Evolutionary conservation across 2,113 vertebrate species (phyloP).

Genomic region (Oryzias melastigma): DNA sequence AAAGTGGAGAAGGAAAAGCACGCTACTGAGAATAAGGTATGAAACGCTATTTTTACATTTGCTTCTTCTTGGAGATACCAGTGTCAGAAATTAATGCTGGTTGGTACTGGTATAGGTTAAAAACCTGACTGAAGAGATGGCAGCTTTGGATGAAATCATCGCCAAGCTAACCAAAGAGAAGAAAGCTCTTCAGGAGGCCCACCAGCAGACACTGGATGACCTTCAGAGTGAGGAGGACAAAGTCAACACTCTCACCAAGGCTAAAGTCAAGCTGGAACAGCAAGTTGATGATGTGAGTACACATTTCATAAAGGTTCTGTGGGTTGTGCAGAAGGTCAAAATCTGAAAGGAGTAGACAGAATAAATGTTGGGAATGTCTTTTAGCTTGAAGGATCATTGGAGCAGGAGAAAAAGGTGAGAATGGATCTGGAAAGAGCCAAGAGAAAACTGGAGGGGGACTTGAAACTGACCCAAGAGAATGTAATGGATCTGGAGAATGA

Average conservation of each 20-base stretch:
- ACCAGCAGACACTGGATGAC: conserved; percentile 57
- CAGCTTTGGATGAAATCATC: conserved; percentile 49
- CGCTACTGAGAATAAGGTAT: conserved; percentile 83
- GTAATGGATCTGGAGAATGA: conserved; percentile 86
- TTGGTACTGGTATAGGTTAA: conserved; percentile 39
- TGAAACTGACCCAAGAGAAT: conserved; percentile 71
- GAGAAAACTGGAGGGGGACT: conserved; percentile 55
- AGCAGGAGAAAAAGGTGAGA: conserved; percentile 86
- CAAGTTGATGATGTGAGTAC: conserved; percentile 59
- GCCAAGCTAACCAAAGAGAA: conserved; percentile 56
- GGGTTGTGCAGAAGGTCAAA: background rate
- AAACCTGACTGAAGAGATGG: conserved; percentile 59
- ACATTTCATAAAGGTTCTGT: background rate
- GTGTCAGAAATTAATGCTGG: too few relatives aligned
- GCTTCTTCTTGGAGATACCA: background rate
- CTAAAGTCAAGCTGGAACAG: conserved; percentile 56
- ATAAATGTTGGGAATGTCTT: background rate
- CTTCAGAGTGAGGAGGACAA: conserved; percentile 67
- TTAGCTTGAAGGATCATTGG: conserved; percentile 84
- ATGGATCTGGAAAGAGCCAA: conserved; percentile 72
- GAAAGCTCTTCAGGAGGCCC: conserved; percentile 57
- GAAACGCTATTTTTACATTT: background rate
- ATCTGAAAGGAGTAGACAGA: background rate
- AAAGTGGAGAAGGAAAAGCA: conserved; percentile 87
- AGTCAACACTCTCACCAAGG: conserved; percentile 52